Evolutionary conservation across 2,888 invertebrate genomes (phyloP).

Genomic region (Macrosiphum euphorbiae): DNA sequence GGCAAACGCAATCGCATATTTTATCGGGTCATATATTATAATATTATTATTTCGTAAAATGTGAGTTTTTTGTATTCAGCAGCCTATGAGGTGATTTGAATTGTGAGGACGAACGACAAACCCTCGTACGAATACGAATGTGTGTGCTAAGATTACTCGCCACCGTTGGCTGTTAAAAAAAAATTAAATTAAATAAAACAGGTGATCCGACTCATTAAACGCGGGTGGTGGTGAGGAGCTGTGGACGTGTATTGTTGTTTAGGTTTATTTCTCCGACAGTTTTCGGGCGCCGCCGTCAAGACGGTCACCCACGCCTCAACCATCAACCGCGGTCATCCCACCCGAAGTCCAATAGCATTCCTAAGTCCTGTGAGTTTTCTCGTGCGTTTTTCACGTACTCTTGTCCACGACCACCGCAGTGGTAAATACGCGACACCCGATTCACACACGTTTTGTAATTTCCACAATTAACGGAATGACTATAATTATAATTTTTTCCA

Average conservation of each 20-base stretch:
- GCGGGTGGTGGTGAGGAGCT: neutral
- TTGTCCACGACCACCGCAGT: neutral
- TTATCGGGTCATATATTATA: neutral
- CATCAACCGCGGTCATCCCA: neutral
- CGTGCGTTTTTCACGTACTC: neutral
- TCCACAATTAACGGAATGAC: neutral
- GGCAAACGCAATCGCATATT: neutral
- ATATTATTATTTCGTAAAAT: constrained; percentile 5
- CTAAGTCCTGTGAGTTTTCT: neutral
- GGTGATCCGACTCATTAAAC: neutral
- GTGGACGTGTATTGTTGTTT: neutral
- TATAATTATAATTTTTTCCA: too few relatives aligned
- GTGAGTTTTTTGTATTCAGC: neutral
- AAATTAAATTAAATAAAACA: neutral
- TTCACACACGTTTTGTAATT: neutral
- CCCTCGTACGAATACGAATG: neutral
- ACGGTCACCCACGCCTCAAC: neutral
- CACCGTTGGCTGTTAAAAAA: neutral
- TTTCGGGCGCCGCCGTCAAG: neutral
- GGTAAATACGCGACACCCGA: neutral
- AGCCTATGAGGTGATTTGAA: too few relatives aligned
- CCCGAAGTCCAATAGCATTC: neutral
- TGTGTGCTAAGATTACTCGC: neutral
- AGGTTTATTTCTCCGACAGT: neutral
- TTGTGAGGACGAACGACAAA: neutral